phyloP scores from a whole-genome alignment of 2,113 vertebrate genomes.

The Pterocles orientalis region DNA sequence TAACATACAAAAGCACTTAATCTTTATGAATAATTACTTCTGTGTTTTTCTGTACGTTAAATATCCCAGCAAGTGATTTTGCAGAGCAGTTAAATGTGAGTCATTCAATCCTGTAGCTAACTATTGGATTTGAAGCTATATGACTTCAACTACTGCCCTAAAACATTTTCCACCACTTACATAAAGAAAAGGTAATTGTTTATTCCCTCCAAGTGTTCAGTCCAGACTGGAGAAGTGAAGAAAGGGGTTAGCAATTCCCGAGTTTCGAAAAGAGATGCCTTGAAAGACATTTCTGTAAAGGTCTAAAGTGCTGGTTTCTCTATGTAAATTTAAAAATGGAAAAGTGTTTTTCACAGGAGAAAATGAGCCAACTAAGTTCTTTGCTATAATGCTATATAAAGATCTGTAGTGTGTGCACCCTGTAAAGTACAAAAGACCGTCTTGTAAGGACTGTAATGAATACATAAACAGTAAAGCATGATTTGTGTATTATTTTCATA shows the following conservation, averaged over 20 bases:
- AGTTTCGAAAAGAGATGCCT: not conserved
- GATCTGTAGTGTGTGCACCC: not conserved
- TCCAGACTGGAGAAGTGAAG: not conserved
- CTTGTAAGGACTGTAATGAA: not conserved
- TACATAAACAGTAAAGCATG: not conserved
- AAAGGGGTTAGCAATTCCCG: not conserved
- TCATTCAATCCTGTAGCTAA: not conserved
- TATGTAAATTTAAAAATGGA: not conserved
- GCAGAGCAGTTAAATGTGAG: not conserved
- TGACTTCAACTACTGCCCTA: not conserved
- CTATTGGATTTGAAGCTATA: not conserved
- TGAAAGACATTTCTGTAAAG: not conserved
- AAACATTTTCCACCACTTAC: not conserved
- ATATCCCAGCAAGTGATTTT: not conserved
- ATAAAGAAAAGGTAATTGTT: not conserved
- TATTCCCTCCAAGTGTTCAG: not conserved
- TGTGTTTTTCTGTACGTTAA: not conserved
- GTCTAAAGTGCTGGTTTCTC: not conserved
- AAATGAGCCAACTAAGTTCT: not conserved
- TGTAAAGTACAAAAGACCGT: not conserved
- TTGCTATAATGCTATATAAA: not conserved
- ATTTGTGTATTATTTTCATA: not conserved
- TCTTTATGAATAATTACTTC: not conserved
- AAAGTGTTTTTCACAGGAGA: not conserved
- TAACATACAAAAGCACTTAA: not conserved